Base-by-base conservation (phyloP, 1,140 invertebrate species). In the Chelonus insularis region DNA sequence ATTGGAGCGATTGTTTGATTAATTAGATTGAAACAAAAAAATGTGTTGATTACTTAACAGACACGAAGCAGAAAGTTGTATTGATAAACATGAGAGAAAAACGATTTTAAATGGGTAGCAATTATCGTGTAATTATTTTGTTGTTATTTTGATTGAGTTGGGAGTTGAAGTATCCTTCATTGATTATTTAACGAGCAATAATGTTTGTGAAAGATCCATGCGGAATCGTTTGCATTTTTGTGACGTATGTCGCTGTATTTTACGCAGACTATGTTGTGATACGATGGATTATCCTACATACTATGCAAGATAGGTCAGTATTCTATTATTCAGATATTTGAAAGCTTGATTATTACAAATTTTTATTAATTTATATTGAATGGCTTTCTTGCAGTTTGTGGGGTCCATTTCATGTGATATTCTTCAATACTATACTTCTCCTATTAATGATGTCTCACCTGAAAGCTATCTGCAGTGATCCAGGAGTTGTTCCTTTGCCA, bases 221-320 rank as follows among this genome's bases (percentile, higher is more conserved):
- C 77, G 94, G 94, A 64, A 88, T 96, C 69, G 86, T 91, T 62
- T 96, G 93, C 76, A 86, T 95, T 61, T 77, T 92, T 52, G 85
- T 95, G 61, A 94, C 92, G 9, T 96, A 96, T 75, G 70, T 85
- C 20, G 90, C 91, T 21, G 85, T 96, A 36, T 86, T 93, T 67
- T 96, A 96, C 78, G 93, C 93, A 3, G 93, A 96, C 81, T 96
- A 96, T 84, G 94, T 94, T 41, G 88, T 96, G 8, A 85, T 94
- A 54, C 82, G 87, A 78, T 95, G 93, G 91, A 88, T 96, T 64
- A 86, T 96, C 63, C 77, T 94, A 23, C 90, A 91, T 41, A 89
- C 89, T 5, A 91, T 95, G 87, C 85, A 87, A 64, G 85, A 90
- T 50, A 92, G 89, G 93, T 94, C 84, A 77, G n/a, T n/a, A 62